Evolutionary conservation across 1,140 invertebrate species (phyloP), one percentile per base, ranked within the genome.

Genomic region (Papilio glaucus): DNA sequence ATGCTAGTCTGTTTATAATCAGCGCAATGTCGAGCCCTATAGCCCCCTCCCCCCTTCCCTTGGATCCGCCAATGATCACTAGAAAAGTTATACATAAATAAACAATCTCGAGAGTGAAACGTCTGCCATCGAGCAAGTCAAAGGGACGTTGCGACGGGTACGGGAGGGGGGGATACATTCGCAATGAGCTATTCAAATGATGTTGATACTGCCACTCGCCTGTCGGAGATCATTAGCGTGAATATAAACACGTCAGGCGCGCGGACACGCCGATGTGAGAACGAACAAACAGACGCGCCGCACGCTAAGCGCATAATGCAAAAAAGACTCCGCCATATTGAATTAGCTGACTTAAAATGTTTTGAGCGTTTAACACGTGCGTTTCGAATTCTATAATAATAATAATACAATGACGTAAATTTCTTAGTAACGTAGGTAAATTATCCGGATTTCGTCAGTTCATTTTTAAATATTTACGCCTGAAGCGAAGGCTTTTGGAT

Each of bases 181-280:
- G 67, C 71, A 72, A 76, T 68, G 65, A 69, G 60, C 67, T 76
- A 75, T 75, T 75, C 70, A 75, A 68, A 62, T 62, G 42, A 49
- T 57, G 69, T 53, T 53, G 49, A 53, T 53, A 53, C 49, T 53
- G 49, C 18, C 49, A 53, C 62, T 33, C 62, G 62, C 62, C 71
- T 72, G 74, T 76, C 74, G 15, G 53, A 37, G 74, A 76, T 76
- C 74, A 76, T 76, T 76, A 76, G 74, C 67, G 74, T 67, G 62
- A 65, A 65, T 65, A 70, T 76, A 76, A 76, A 76, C 71, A 72
- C 74, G 65, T 70, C 72, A 70, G 37, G 15, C 41, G 21, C 18
- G 60, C 38, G 33, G 62, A 33, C 26, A 39, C 13, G 33, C 33
- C 33, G 62, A 38, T 53, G 29, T 33, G 49, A 38, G 37, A 39